Evolutionary conservation across 2,888 invertebrate species (phyloP).

Genomic region (Molanna angustata): DNA sequence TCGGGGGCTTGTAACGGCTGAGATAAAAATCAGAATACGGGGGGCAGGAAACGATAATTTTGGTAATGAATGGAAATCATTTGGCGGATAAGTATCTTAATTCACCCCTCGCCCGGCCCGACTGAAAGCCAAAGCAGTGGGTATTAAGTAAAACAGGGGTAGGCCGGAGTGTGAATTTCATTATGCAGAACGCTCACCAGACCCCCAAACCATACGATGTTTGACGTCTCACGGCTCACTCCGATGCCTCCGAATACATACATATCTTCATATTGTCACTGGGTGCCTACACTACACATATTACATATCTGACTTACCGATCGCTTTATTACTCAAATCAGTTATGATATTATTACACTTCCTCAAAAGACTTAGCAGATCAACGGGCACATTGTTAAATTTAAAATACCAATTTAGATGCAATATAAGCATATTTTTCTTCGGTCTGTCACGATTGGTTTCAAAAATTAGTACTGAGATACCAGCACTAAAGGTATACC

Average conservation of each 20-base stretch:
- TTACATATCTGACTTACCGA: no score
- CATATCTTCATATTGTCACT: no score
- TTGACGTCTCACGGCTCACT: conserved; percentile 31
- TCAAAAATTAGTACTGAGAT: no score
- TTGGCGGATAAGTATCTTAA: conserved; percentile 58
- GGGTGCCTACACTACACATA: no score
- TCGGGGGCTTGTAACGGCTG: conserved; percentile 23
- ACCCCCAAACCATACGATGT: conserved; percentile 33
- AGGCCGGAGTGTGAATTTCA: conserved; percentile 51
- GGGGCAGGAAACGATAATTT: conserved; percentile 30
- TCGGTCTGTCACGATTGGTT: no score
- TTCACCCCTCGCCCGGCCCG: conserved; percentile 24
- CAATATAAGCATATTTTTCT: no score
- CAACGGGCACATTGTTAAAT: no score
- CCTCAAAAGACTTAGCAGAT: no score
- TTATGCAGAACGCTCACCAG: conserved; percentile 46
- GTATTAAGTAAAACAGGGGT: conserved; percentile 36
- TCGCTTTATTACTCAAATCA: no score
- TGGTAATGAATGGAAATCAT: conserved; percentile 52
- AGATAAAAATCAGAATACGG: conserved; percentile 30
- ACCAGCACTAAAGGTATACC: no score
- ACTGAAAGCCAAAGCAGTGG: conserved; percentile 41
- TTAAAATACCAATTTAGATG: no score
- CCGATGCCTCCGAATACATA: conserved; percentile 10
- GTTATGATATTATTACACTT: no score